Percentiles rank a stretch among this genome's conserved stretches.
Conservation (phyloP, 2,797 vertebrate species). For the Eulemur coronatus region DNA sequence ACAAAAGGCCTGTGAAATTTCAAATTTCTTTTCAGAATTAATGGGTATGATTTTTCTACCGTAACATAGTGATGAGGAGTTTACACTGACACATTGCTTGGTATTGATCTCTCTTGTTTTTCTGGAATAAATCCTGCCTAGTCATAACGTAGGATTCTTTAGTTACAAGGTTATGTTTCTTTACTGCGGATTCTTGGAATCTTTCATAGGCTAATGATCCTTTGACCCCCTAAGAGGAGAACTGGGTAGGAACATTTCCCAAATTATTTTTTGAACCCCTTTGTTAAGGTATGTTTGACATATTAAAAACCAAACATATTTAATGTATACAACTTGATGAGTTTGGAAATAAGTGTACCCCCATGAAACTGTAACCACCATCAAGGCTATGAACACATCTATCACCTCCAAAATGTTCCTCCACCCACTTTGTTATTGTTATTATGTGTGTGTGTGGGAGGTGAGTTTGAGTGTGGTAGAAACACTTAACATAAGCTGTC, state of each 20-base stretch:
- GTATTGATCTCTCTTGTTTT: neutral
- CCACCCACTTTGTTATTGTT: neutral
- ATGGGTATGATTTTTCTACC: neutral
- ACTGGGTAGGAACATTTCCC: neutral
- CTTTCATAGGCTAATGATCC: neutral
- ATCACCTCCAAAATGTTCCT: neutral
- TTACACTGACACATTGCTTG: neutral
- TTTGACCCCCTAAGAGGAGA: neutral
- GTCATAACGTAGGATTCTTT: neutral
- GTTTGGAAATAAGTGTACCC: neutral
- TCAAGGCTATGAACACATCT: neutral
- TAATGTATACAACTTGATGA: neutral
- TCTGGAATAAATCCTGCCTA: neutral
- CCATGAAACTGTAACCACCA: neutral
- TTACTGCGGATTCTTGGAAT: neutral
- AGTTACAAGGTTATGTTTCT: neutral
- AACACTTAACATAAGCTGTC: neutral
- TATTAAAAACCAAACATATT: neutral
- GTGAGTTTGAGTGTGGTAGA: neutral
- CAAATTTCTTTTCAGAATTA: neutral
- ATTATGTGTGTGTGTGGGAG: neutral
- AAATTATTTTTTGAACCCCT: neutral
- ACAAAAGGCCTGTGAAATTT: neutral
- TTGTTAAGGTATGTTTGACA: neutral
- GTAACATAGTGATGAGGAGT: neutral